phyloP scores from a whole-genome alignment of 2,113 vertebrate species.

The Mesocricetus auratus region DNA sequence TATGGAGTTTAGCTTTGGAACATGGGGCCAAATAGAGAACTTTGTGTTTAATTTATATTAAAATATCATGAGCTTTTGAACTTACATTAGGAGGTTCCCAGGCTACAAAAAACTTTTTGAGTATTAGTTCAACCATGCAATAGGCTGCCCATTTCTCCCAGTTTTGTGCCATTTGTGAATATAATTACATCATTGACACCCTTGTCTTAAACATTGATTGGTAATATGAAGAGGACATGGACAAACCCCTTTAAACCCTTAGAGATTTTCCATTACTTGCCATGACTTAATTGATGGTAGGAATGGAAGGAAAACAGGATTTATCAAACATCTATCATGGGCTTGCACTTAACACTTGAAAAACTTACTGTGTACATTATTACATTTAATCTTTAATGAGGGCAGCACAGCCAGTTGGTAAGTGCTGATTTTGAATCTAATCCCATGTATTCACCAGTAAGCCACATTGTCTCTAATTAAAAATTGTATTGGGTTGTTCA shows the following conservation, averaged over 20 bases:
- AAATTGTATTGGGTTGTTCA: constrained; percentile 2
- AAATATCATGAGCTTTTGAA: constrained; percentile 49
- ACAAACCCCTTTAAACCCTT: neutral
- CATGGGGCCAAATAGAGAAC: neutral
- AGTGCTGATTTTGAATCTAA: neutral
- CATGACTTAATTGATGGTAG: neutral
- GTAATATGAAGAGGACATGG: neutral
- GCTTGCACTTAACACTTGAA: neutral
- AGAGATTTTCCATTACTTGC: constrained; percentile 14
- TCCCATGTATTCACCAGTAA: neutral
- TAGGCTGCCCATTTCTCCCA: neutral
- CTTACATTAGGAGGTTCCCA: neutral
- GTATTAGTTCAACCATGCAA: neutral
- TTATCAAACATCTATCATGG: neutral
- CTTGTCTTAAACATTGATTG: neutral
- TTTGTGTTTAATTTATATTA: neutral
- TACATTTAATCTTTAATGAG: constrained; percentile 28
- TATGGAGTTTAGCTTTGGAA: constrained; percentile 51
- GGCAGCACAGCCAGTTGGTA: neutral
- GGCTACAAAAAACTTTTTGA: neutral
- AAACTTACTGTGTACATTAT: neutral
- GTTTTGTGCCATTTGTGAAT: constrained; percentile 6
- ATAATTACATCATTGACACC: neutral
- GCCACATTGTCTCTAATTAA: neutral
- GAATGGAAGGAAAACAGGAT: constrained; percentile 43